These are phyloP conservation scores for Thamnophis sirtalis DNA, from an alignment of 2,113 vertebrate genomes.

Conservation along the genomic window DNA sequence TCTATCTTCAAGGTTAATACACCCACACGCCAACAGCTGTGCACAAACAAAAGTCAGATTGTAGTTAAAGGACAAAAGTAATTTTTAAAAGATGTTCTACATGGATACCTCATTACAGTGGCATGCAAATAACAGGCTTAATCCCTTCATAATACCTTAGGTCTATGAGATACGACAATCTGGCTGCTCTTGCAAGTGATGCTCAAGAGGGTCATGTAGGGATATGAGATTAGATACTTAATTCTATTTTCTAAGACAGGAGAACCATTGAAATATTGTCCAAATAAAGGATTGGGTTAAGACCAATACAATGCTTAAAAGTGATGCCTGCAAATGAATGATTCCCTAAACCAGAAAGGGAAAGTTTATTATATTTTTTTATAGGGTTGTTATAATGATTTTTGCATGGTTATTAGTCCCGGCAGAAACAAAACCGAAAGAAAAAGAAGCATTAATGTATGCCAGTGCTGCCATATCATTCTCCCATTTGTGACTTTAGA, in stretches of 20 bases:
- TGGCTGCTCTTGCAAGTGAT: background rate
- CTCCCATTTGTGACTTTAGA: background rate
- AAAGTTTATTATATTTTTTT: background rate
- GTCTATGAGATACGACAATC: background rate
- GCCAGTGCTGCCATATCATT: background rate
- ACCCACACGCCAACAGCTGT: constrained; percentile 9
- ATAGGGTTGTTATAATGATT: background rate
- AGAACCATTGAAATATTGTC: background rate
- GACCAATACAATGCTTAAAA: background rate
- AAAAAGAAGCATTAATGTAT: background rate
- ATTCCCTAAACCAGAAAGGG: background rate
- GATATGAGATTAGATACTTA: background rate
- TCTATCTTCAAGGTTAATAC: constrained; percentile 3
- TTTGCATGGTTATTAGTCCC: background rate
- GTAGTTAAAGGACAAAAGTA: background rate
- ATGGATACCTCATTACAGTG: background rate
- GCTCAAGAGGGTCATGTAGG: background rate
- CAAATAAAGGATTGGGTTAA: background rate
- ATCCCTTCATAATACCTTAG: background rate
- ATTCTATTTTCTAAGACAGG: background rate
- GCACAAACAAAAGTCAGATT: background rate
- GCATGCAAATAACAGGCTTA: background rate
- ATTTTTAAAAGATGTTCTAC: background rate
- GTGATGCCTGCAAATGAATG: background rate
- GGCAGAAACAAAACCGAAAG: background rate